Base-by-base conservation (phyloP, 2,888 invertebrate species). In the Synergus japonicus region DNA sequence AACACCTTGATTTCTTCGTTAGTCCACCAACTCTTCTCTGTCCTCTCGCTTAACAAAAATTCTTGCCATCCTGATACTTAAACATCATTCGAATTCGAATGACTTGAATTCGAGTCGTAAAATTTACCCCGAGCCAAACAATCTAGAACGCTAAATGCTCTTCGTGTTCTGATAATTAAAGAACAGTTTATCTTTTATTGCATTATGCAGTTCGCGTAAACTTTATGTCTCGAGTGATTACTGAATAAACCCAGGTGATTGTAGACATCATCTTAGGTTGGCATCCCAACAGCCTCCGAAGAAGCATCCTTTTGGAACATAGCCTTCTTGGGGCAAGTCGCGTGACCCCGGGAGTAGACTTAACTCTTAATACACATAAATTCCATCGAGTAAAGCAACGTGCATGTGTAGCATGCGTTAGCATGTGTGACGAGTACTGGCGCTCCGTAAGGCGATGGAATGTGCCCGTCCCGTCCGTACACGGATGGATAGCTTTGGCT, bases 401-500 rank as follows among this genome's bases (percentile, higher is more conserved):
- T 69, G 78, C 69, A 43, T 76, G 76, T 69, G 29, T 58, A 63
- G 49, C 78, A 79, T 66, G 73, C 41, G 78, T 78, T 77, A 79
- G 80, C 80, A 82, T 83, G 84, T 82, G 85, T 83, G 77, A 84
- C 83, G 84, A 67, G 77, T 77, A 77, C 43, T 64, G 81, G 84
- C 85, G 85, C 88, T 87, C 86, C 86, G 87, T 88, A 89, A 89
- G 90, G 88, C 87, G 84, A 88, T 88, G 90, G 90, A 89, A 90
- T 90, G 89, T 84, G 86, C 86, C 86, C 79, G 83, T 83, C 78
- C 67, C 79, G 83, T 83, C 82, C 80, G 81, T 83, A 84, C 81
- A 83, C 86, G 86, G 86, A 89, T 87, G 87, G 88, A 90, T 89
- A 85, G 89, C 87, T 89, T 89, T 88, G 89, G 88, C 89, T 89